These are phyloP conservation scores for Telmatochromis brachygnathus DNA, from an alignment of 2,113 vertebrate genomes.

Conservation along the genomic window DNA sequence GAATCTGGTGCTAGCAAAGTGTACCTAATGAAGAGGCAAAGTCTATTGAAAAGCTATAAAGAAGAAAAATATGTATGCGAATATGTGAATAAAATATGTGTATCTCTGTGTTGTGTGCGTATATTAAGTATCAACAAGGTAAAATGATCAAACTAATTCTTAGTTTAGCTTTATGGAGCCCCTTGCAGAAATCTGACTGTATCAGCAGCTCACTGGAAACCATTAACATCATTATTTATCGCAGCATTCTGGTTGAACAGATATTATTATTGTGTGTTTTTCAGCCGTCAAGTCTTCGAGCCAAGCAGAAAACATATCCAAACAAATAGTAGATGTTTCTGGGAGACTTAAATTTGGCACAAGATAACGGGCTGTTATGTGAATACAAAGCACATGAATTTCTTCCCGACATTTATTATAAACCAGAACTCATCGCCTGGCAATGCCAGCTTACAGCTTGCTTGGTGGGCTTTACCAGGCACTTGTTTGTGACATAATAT, in stretches of 20 bases:
- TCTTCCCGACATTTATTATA: not conserved
- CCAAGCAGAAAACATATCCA: constrained; percentile 9
- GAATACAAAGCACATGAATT: not conserved
- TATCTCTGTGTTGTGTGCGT: not conserved
- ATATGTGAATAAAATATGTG: not conserved
- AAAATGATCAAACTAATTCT: not conserved
- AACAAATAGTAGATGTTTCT: not conserved
- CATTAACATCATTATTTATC: constrained; percentile 14
- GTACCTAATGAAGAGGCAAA: not conserved
- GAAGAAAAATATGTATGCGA: not conserved
- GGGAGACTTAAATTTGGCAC: not conserved
- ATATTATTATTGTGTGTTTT: not conserved
- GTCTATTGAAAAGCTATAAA: not conserved
- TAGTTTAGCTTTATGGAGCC: not conserved
- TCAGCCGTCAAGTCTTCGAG: not conserved
- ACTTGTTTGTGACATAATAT: not conserved
- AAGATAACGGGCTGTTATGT: not conserved
- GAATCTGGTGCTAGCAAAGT: not conserved
- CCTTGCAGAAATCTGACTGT: not conserved
- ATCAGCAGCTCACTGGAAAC: not conserved
- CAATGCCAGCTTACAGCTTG: not conserved
- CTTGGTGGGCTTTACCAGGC: not conserved
- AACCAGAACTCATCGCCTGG: not conserved
- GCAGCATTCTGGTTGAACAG: not conserved
- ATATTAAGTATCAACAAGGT: not conserved